phyloP scores from a whole-genome alignment of 2,888 invertebrate species.

The Lamproptera curius region DNA sequence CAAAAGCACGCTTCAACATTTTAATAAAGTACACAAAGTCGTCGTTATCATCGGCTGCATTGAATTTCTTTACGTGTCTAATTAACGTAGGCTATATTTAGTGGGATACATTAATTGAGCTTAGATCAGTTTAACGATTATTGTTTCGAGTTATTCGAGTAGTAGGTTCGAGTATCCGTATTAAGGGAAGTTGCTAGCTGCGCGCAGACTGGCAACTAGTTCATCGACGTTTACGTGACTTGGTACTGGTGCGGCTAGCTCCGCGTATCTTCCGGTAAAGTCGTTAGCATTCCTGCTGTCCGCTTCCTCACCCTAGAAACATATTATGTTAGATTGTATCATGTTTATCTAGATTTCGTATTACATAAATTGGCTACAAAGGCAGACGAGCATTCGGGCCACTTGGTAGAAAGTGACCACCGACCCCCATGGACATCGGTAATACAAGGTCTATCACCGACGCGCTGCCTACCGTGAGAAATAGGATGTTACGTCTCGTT shows the following conservation, averaged over 20 bases:
- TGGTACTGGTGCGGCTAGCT: constrained; percentile 52
- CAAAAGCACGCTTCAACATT: constrained; percentile 43
- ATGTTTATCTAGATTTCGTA: no score
- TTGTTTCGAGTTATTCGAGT: neutral
- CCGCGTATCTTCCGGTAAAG: constrained; percentile 50
- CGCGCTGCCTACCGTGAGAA: no score
- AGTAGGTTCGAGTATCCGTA: neutral
- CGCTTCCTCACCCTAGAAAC: constrained; percentile 23
- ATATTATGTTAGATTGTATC: no score
- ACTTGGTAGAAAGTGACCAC: no score
- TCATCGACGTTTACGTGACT: constrained; percentile 41
- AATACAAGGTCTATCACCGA: no score
- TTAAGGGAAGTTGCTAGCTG: constrained; percentile 30
- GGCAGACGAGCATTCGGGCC: no score
- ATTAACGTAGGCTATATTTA: constrained; percentile 26
- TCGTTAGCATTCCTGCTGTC: constrained; percentile 29
- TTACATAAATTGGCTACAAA: no score
- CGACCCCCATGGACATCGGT: no score
- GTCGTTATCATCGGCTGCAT: constrained; percentile 16
- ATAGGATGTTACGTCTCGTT: no score
- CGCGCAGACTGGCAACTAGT: constrained; percentile 39
- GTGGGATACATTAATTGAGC: constrained; percentile 28
- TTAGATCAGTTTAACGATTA: no score
- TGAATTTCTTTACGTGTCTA: neutral
- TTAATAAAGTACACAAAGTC: constrained; percentile 35